These are phyloP conservation scores for Ctenomys sociabilis DNA, from an alignment of 2,113 vertebrate species.

Conservation along the genomic window DNA sequence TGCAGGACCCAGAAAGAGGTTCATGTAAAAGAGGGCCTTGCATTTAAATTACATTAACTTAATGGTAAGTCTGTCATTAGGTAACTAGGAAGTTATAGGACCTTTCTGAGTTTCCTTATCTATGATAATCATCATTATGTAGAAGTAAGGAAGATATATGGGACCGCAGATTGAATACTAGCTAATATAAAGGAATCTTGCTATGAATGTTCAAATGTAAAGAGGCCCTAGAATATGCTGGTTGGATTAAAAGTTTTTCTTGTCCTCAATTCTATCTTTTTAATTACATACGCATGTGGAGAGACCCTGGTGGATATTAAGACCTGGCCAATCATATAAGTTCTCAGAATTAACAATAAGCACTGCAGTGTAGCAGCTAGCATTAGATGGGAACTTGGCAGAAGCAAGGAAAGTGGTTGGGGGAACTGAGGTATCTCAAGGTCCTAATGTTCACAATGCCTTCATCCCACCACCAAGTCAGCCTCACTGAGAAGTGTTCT, in stretches of 20 bases:
- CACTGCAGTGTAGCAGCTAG: neutral
- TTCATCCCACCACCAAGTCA: neutral
- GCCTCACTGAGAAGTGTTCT: neutral
- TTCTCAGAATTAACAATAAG: neutral
- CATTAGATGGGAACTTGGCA: neutral
- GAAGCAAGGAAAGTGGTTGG: neutral
- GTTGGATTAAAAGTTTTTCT: neutral
- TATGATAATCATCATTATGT: neutral
- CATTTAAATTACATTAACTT: neutral
- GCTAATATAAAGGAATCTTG: neutral
- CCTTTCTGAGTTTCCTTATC: neutral
- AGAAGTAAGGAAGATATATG: neutral
- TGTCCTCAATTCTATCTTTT: slow-evolving; percentile 8
- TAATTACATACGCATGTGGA: neutral
- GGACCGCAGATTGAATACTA: neutral
- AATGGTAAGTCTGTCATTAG: neutral
- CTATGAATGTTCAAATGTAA: neutral
- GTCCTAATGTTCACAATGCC: neutral
- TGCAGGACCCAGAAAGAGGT: neutral
- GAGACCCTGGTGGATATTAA: neutral
- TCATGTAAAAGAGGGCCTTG: neutral
- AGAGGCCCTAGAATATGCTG: neutral
- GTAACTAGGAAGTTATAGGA: neutral
- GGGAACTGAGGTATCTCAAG: neutral
- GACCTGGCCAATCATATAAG: neutral